Evolutionary conservation across 2,797 vertebrate genomes (phyloP), one percentile per base, ranked within the genome.

Genomic region (Geotrypetes seraphini): DNA sequence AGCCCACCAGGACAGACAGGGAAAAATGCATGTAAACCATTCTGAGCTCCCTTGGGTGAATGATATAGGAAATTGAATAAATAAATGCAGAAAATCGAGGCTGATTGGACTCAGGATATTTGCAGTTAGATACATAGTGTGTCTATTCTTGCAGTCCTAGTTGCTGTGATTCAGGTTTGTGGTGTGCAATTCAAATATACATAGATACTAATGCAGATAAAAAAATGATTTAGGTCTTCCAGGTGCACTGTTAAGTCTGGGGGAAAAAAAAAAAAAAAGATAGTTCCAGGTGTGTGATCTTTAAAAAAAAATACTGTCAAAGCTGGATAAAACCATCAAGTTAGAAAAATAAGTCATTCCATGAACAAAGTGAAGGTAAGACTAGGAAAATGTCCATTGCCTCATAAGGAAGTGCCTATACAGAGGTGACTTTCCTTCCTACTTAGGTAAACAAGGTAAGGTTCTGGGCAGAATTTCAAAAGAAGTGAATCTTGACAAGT

Each of bases 221-320:
- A n/a, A n/a, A 75, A 75, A 68, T 71, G 70, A 75, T 79, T 81
- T 75, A 75, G 60, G 64, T 58, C 61, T 73, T 74, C 75, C 78
- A 81, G 75, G 70, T 80, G 78, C 53, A 22, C 50, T 47, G 31
- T 40, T 71, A 48, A 60, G 66, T 71, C 74, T 75, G 69, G 70
- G 76, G 78, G 63, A 41, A 62, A n/a, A n/a, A n/a, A n/a, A n/a
- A n/a, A n/a, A n/a, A n/a, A n/a, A 53, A 55, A 58, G 53, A 46
- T 73, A 57, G 71, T 71, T 78, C 78, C 75, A 78, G 76, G 75
- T 81, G 73, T 57, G 43, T 63, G 62, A 66, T 61, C 66, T 69
- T 2, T 51, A 61, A 66, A 63, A 72, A 53, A 49, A 29, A 9
- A 54, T 58, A 49, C 71, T 81, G 76, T 83, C 73, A 79, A 69